Conservation (phyloP, 2,113 vertebrate species). For the Eulemur macaco region DNA sequence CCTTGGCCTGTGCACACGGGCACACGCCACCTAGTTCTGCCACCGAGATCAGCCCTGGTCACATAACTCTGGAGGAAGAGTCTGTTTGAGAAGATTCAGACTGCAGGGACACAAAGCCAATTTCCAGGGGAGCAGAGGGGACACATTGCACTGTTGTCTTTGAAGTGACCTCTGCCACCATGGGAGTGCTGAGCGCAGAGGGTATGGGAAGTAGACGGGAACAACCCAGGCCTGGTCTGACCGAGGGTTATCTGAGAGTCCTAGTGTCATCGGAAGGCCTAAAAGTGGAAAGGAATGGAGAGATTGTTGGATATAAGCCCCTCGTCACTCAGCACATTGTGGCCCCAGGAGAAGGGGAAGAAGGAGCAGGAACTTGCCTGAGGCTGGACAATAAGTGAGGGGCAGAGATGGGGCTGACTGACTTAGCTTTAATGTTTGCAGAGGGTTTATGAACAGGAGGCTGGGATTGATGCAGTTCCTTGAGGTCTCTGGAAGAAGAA, state of each 20-base stretch:
- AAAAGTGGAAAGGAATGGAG: neutral
- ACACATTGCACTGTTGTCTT: accelerated
- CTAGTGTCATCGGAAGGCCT: neutral
- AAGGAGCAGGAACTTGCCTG: neutral
- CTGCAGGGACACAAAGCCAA: neutral
- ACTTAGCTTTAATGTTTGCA: neutral
- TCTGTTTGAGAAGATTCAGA: neutral
- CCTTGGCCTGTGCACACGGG: neutral
- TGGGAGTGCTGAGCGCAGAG: neutral
- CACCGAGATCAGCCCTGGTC: neutral
- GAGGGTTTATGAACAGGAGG: neutral
- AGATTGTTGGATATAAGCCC: neutral
- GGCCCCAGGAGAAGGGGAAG: too few relatives aligned
- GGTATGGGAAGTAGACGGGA: neutral
- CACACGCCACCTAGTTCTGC: neutral
- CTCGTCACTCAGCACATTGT: accelerated
- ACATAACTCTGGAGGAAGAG: neutral
- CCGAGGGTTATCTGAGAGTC: neutral
- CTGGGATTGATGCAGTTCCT: too few relatives aligned
- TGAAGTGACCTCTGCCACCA: accelerated
- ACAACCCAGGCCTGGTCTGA: neutral
- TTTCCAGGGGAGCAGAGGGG: neutral
- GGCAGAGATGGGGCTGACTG: neutral
- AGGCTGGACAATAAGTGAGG: too few relatives aligned
- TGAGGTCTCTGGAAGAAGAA: neutral